These are phyloP conservation scores for Trachops cirrhosus DNA, from an alignment of 2,797 vertebrate genomes.

Conservation along the genomic window DNA sequence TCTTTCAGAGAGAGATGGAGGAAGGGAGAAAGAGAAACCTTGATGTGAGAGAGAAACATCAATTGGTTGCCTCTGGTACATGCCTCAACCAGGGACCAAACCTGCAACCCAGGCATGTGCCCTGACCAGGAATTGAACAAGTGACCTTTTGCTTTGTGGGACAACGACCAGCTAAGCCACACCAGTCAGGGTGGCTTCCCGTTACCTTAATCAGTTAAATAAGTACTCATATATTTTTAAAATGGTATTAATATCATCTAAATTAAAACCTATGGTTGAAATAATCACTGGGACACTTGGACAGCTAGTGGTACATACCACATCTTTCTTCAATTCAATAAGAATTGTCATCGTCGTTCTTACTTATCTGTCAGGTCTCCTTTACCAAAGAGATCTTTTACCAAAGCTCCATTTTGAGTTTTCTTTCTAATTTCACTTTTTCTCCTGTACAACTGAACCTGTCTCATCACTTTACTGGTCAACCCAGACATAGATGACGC, in stretches of 20 bases:
- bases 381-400: background rate
- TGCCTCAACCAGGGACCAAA: background rate
- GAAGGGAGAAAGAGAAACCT: no score
- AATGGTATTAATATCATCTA: background rate
- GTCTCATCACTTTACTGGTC: background rate
- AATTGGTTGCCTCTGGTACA: background rate
- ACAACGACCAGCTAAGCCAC: background rate
- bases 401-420: background rate
- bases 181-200: background rate
- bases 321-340: background rate
- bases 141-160: background rate
- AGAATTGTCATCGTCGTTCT: background rate
- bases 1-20: no score
- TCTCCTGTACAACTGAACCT: background rate
- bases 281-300: background rate
- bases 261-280: background rate
- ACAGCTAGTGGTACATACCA: background rate
- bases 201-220: background rate
- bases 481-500: background rate
- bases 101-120: background rate
- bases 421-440: background rate
- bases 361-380: background rate
- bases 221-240: background rate
- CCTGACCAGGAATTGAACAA: background rate
- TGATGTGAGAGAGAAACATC: background rate